Base-by-base conservation (phyloP, 2,113 vertebrate genomes). In the Notothenia rossii region DNA sequence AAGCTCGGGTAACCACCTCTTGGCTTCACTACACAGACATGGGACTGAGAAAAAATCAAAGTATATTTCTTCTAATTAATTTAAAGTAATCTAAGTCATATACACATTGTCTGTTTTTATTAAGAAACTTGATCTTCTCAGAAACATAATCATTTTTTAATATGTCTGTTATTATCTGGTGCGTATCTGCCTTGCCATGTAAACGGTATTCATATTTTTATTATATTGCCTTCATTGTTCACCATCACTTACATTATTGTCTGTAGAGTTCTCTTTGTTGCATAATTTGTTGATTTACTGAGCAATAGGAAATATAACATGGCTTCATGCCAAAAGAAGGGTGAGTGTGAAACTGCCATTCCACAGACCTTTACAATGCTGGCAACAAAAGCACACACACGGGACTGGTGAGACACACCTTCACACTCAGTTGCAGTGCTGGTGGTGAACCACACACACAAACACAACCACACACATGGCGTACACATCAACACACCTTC, bases 241-340 rank as follows among this genome's bases (percentile, higher is more conserved):
- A 25, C 62, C 25, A 74, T 53, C 58, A 70, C 73, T 70, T 63
- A 4, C 59, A 72, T 5, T 40, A 40, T 40, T 40, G 54, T 73
- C 74, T 51, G 77, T 64, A 76, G 46, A 50, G 49, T 45, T 50
- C 25, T 54, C 40, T 61, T 76, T 85, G 78, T 74, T 65, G 51
- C 43, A 46, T 29, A 0, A 72, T 33, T 67, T 58, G 72, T 45
- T 77, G 62, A 36, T 49, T 81, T 85, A 36, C 63, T 77, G 69
- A 67, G 48, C 11, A 3, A 54, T 22, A 48, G 73, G 68, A 69
- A 77, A 60, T 74, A 49, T 48, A 40, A 64, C 36, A 48, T 61
- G 2, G 36, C 36, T 59, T 51, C 4, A 58, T 66, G 77, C 53
- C 66, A 76, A 48, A 43, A 62, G 40, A 56, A 25, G 20, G 58